A percentile compares a stretch with the other conserved stretches of the same genome.
Evolutionary conservation across 2,888 invertebrate species (phyloP).

Genomic region (Aphelenchoides bicaudatus): DNA sequence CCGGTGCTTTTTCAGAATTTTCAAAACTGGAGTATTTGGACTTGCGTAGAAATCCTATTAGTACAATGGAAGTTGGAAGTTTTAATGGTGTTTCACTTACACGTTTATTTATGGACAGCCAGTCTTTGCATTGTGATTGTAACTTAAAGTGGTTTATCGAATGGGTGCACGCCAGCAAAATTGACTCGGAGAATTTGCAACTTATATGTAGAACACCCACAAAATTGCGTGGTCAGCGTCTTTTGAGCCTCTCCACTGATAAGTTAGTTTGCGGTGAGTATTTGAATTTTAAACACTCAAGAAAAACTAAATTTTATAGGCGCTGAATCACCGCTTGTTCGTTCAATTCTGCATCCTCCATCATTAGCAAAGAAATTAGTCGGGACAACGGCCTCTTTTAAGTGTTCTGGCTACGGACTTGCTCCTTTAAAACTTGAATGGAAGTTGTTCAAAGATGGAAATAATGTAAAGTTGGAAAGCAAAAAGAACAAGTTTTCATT

Average conservation of each 20-base stretch:
- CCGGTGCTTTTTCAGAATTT: background rate
- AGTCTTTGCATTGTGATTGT: slow-evolving; percentile 1
- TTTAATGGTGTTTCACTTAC: no score
- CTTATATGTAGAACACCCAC: background rate
- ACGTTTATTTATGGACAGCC: no score
- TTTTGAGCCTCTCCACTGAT: background rate
- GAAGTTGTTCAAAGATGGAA: background rate
- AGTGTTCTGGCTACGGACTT: slow-evolving; percentile 2
- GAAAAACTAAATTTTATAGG: no score
- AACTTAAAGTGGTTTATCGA: background rate
- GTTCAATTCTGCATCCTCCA: background rate
- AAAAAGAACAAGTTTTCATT: background rate
- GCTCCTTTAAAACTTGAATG: background rate
- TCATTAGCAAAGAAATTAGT: slow-evolving; percentile 1
- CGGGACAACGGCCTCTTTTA: background rate
- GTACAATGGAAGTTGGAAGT: no score
- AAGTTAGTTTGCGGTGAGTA: slow-evolving; percentile 3
- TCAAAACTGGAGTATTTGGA: background rate
- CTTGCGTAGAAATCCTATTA: slow-evolving; percentile 3
- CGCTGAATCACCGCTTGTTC: background rate
- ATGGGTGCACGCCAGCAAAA: background rate
- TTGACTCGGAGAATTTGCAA: background rate
- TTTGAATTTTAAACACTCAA: background rate
- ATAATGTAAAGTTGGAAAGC: background rate
- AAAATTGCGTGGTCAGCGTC: background rate